These are phyloP conservation scores for Kryphioiulus occultus DNA, from an alignment of 2,888 invertebrate species.

Conservation along the genomic window DNA sequence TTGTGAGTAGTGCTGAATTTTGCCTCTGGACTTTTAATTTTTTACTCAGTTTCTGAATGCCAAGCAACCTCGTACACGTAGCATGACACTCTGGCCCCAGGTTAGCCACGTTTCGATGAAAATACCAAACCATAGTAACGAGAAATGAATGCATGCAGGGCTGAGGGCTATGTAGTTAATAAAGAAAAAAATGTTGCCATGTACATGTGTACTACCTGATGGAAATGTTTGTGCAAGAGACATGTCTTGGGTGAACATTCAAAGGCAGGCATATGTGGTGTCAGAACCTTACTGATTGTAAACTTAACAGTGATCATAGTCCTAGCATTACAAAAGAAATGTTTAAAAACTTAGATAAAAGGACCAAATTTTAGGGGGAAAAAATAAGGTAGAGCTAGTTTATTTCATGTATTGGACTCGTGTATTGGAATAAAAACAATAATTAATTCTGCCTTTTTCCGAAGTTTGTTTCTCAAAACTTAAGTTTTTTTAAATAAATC, in stretches of 20 bases:
- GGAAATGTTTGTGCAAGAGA: not conserved
- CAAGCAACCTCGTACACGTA: not conserved
- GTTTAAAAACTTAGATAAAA: not conserved
- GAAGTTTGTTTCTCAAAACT: too few relatives aligned
- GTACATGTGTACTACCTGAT: too few relatives aligned
- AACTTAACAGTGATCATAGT: too few relatives aligned
- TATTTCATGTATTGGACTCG: too few relatives aligned
- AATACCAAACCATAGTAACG: conserved; percentile 10
- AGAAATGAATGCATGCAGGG: not conserved
- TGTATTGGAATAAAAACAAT: too few relatives aligned
- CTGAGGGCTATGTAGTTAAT: not conserved
- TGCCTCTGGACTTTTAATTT: not conserved
- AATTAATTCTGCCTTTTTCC: too few relatives aligned
- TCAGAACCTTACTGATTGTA: too few relatives aligned
- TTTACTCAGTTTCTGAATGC: not conserved
- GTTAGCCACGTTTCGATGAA: not conserved
- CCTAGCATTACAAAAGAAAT: not conserved
- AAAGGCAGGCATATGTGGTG: not conserved
- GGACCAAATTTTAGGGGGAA: not conserved
- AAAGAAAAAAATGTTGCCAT: not conserved
- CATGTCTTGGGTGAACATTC: not conserved
- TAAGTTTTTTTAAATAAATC: too few relatives aligned
- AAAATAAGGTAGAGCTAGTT: too few relatives aligned
- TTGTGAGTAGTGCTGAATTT: not conserved
- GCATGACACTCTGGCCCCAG: not conserved